A percentile compares a stretch with the other conserved stretches of the same genome.
Evolutionary conservation across 2,797 vertebrate species (phyloP).

Genomic region (Peromyscus aztecus): DNA sequence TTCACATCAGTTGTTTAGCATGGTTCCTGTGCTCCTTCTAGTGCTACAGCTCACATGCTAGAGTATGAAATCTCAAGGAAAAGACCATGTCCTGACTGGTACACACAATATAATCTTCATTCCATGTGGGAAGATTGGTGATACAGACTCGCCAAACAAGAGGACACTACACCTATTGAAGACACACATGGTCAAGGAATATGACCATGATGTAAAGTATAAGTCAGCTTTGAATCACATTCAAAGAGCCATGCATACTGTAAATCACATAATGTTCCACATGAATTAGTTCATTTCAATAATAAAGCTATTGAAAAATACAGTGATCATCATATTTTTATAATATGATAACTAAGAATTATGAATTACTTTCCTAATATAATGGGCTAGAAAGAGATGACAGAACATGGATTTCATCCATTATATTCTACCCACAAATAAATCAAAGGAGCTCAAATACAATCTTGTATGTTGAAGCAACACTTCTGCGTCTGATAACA

Average conservation of each 20-base stretch:
- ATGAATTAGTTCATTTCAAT: constrained; percentile 6
- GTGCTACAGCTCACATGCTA: background rate
- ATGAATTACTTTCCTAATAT: background rate
- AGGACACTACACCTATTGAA: background rate
- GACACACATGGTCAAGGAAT: background rate
- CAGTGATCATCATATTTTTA: background rate
- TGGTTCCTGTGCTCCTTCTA: background rate
- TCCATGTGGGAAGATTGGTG: background rate
- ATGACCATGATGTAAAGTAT: background rate
- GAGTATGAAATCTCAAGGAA: background rate
- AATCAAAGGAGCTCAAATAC: background rate
- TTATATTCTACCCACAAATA: background rate
- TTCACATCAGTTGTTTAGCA: background rate
- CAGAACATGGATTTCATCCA: background rate
- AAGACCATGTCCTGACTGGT: too few relatives aligned
- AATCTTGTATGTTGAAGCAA: background rate
- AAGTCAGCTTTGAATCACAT: background rate
- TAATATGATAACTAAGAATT: background rate
- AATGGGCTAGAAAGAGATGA: background rate
- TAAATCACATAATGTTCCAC: background rate
- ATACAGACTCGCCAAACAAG: background rate
- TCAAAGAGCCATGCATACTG: background rate
- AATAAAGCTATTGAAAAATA: background rate
- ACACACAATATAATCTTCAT: background rate
- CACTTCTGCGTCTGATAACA: background rate